phyloP scores from a whole-genome alignment of 1,140 invertebrate species.

The Tetramorium simillimum region DNA sequence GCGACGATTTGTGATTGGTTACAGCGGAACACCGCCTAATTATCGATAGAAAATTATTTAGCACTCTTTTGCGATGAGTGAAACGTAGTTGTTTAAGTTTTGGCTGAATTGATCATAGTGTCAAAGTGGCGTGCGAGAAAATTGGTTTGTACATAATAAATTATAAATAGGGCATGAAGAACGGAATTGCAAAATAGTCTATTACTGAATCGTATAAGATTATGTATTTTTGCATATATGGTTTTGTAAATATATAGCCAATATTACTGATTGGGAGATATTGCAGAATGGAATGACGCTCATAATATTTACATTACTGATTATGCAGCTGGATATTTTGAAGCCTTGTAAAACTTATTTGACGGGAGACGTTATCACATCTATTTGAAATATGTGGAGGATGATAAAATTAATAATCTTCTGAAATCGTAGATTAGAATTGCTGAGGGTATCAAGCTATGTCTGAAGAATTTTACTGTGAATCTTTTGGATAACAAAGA shows the following conservation, averaged over 20 bases:
- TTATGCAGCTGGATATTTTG: neutral
- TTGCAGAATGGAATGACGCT: neutral
- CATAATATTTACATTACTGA: constrained; percentile 8
- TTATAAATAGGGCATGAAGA: neutral
- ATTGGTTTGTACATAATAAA: neutral
- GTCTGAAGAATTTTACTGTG: neutral
- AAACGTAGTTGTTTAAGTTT: neutral
- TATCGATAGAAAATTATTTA: neutral
- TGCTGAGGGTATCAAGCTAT: neutral
- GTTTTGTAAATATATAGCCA: constrained; percentile 74
- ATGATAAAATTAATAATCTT: neutral
- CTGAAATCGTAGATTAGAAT: neutral
- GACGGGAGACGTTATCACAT: no score
- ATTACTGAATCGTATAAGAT: constrained; percentile 38
- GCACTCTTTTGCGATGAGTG: neutral
- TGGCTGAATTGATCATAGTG: neutral
- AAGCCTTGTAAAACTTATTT: no score
- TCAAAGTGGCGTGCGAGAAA: neutral
- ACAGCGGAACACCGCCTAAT: constrained; percentile 72
- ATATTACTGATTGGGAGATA: constrained; percentile 63
- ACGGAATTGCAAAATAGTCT: neutral
- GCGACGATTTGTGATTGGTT: constrained; percentile 91
- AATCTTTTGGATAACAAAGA: no score
- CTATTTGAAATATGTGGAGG: no score
- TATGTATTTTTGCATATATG: constrained; percentile 70